Conservation (phyloP, 2,888 invertebrate species). For the Arctia plantaginis region DNA sequence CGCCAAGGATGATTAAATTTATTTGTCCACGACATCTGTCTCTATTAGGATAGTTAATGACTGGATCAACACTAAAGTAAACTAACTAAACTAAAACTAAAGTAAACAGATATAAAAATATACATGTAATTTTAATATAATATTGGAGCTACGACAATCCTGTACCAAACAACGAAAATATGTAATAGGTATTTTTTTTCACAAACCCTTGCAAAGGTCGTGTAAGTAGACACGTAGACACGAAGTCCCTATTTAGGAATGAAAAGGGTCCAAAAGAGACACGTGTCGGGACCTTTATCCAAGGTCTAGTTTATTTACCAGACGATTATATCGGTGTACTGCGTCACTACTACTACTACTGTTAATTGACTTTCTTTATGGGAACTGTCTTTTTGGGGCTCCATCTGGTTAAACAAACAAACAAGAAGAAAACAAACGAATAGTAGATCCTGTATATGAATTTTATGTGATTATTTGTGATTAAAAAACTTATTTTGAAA, state of each 20-base stretch:
- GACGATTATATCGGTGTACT: neutral
- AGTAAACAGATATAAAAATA: neutral
- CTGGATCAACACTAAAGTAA: too few species aligned
- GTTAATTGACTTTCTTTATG: neutral
- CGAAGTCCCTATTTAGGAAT: conserved; percentile 32
- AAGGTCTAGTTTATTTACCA: conserved; percentile 9
- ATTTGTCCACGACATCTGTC: too few species aligned
- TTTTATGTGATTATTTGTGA: too few species aligned
- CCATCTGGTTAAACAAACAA: too few species aligned
- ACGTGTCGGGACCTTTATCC: conserved; percentile 19
- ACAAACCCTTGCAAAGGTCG: neutral
- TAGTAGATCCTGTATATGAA: too few species aligned
- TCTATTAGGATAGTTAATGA: too few species aligned
- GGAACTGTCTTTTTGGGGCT: too few species aligned
- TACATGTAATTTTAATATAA: too few species aligned
- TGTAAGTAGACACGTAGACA: conserved; percentile 10
- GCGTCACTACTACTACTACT: neutral
- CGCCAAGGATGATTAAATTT: too few species aligned
- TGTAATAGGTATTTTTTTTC: neutral
- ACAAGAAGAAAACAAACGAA: too few species aligned
- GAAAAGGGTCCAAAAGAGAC: conserved; percentile 32
- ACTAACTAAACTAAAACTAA: neutral
- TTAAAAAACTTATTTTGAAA: too few species aligned
- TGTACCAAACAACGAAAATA: neutral
- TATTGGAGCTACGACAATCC: neutral